Evolutionary conservation across 2,888 invertebrate genomes (phyloP).

Genomic region (Alviniconcha strummeri): DNA sequence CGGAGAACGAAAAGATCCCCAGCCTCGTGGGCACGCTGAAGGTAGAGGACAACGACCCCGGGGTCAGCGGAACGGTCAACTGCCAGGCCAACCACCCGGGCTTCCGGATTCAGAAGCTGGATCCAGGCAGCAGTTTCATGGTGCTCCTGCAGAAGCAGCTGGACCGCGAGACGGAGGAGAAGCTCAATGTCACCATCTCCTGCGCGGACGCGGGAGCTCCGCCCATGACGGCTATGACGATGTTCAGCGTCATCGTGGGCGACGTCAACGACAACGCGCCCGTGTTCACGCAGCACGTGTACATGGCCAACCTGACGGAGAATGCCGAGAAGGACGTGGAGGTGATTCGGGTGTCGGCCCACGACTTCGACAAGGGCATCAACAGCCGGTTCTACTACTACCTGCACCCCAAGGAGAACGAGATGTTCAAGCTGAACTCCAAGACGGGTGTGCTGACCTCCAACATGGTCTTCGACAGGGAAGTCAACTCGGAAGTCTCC

Average conservation of each 20-base stretch:
- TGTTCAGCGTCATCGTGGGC: slow-evolving; percentile 59
- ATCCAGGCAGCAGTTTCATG: slow-evolving; percentile 36
- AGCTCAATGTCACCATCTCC: slow-evolving; percentile 58
- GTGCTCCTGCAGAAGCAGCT: slow-evolving; percentile 53
- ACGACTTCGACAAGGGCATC: slow-evolving; percentile 77
- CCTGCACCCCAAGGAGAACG: slow-evolving; percentile 79
- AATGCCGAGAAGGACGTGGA: slow-evolving; percentile 55
- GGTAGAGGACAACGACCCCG: slow-evolving; percentile 75
- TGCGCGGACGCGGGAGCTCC: slow-evolving; percentile 66
- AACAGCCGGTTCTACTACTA: slow-evolving; percentile 76
- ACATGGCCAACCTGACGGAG: slow-evolving; percentile 60
- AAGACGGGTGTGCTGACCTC: slow-evolving; percentile 90
- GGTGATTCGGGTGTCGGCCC: slow-evolving; percentile 77
- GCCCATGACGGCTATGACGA: slow-evolving; percentile 53
- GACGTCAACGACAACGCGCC: slow-evolving; percentile 69
- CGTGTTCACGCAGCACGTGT: slow-evolving; percentile 53
- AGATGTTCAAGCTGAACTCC: slow-evolving; percentile 89
- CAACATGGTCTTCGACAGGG: slow-evolving; percentile 87
- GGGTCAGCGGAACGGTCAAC: slow-evolving; percentile 58
- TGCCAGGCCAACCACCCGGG: slow-evolving; percentile 50
- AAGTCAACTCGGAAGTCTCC: slow-evolving; percentile 92
- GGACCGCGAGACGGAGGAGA: slow-evolving; percentile 59
- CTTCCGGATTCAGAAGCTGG: slow-evolving; percentile 42
- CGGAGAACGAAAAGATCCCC: slow-evolving; percentile 85
- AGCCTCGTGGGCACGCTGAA: slow-evolving; percentile 94